Base-by-base conservation (phyloP, 2,888 invertebrate species). In the Apoderus coryli region DNA sequence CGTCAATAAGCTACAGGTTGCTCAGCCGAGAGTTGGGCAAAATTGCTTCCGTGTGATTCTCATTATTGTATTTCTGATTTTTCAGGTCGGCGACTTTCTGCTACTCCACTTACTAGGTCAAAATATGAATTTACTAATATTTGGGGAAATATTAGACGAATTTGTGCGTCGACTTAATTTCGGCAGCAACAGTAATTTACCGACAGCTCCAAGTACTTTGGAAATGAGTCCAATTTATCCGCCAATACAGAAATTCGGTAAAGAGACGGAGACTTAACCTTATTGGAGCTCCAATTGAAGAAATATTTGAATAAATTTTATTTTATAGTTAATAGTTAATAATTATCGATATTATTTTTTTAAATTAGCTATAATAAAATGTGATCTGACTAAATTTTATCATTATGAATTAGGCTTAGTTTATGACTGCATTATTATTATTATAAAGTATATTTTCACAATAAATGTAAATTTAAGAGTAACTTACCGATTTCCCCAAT, bases 401-500 rank as follows among this genome's bases (percentile, higher is more conserved):
- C n/a, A n/a, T n/a, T n/a, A n/a, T n/a, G n/a, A n/a, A n/a, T n/a
- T n/a, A n/a, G n/a, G n/a, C n/a, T n/a, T n/a, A n/a, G n/a, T n/a
- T n/a, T n/a, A n/a, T n/a, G n/a, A n/a, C n/a, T n/a, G n/a, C n/a
- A n/a, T n/a, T n/a, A n/a, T n/a, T n/a, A n/a, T n/a, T n/a, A n/a
- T n/a, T n/a, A n/a, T n/a, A n/a, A n/a, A n/a, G n/a, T n/a, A n/a
- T n/a, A n/a, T n/a, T n/a, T n/a, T n/a, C n/a, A n/a, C n/a, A n/a
- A n/a, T n/a, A n/a, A n/a, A n/a, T n/a, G n/a, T n/a, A n/a, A 19
- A 19, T 7, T 6, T 19, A 19, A 19, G n/a, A 6, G 19, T n/a
- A n/a, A 72, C 79, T 80, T 59, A 90, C 89, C 85, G 72, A 65
- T 92, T 92, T 30, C 92, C 92, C 90, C 90, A 92, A 61, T 93